Evolutionary conservation across 2,797 vertebrate species (phyloP).

Genomic region (Microctenopoma steveboyesi): DNA sequence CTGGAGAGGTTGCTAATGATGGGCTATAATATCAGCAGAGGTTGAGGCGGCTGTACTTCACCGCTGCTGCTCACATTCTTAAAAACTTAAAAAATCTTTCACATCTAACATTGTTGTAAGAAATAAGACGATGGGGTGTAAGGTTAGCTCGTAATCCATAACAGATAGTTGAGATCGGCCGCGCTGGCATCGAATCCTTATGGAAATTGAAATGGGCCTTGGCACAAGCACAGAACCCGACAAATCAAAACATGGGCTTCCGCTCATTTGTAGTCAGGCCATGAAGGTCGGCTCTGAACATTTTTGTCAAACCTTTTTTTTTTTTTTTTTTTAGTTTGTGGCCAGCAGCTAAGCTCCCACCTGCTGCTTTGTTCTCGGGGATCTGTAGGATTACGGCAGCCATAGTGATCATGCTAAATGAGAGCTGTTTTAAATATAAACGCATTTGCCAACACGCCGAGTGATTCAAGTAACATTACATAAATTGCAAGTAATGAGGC

Average conservation of each 20-base stretch:
- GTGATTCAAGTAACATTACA: constrained; percentile 50
- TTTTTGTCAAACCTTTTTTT: constrained; percentile 17
- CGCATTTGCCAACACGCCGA: constrained; percentile 29
- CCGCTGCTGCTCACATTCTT: constrained; percentile 27
- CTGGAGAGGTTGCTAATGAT: constrained; percentile 16
- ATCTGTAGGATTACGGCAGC: constrained; percentile 6
- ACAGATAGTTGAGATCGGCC: constrained; percentile 52
- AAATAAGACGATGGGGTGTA: constrained; percentile 52
- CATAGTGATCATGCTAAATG: neutral
- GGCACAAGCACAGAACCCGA: constrained; percentile 48
- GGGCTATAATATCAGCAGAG: constrained; percentile 16
- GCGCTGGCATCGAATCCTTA: constrained; percentile 37
- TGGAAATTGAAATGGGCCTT: constrained; percentile 53
- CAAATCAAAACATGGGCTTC: constrained; percentile 55
- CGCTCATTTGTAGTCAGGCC: constrained; percentile 53
- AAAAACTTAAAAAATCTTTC: constrained; percentile 2
- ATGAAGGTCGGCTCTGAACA: constrained; percentile 25
- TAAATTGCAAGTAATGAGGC: constrained; percentile 66
- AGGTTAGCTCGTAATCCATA: constrained; percentile 64
- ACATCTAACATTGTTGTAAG: constrained; percentile 22
- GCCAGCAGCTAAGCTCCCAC: constrained; percentile 37
- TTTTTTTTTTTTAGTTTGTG: neutral
- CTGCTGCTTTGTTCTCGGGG: constrained; percentile 41
- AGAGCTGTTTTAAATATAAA: constrained; percentile 34
- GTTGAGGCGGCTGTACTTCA: constrained; percentile 12